A percentile compares a stretch with the other conserved stretches of the same genome.
Evolutionary conservation across 2,113 vertebrate genomes (phyloP).

Genomic region (Oreotrochilus melanogaster): DNA sequence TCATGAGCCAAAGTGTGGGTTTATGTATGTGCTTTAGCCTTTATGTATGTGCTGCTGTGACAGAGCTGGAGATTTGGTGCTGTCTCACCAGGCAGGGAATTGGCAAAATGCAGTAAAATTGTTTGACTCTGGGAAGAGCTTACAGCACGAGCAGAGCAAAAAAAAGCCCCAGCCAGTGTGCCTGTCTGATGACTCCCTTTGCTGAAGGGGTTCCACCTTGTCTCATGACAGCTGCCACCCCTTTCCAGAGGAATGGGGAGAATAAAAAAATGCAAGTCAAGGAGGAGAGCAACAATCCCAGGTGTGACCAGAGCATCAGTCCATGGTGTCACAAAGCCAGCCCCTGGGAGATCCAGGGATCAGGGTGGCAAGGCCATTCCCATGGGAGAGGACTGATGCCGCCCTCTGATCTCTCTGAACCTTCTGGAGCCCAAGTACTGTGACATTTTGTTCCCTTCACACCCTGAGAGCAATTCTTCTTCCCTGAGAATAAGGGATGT

Average conservation of each 20-base stretch:
- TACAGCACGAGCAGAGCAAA: not conserved
- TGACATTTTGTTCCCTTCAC: not conserved
- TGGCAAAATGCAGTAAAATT: not conserved
- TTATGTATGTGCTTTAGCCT: not conserved
- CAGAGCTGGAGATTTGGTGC: not conserved
- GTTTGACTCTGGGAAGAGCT: not conserved
- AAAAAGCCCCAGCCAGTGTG: not conserved
- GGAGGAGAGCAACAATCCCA: accelerated
- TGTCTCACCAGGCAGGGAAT: not conserved
- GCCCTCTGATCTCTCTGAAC: not conserved
- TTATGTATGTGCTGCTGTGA: not conserved
- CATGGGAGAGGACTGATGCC: not conserved
- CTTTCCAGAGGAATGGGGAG: not conserved
- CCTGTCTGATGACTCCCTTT: not conserved
- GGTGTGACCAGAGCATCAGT: not conserved
- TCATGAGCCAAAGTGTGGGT: not conserved
- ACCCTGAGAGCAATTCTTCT: accelerated
- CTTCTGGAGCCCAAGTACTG: not conserved
- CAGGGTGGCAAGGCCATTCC: not conserved
- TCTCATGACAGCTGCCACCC: not conserved
- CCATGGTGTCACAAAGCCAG: accelerated
- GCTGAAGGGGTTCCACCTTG: not conserved
- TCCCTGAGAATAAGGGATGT: not conserved
- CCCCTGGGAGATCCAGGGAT: not conserved
- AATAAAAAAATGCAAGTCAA: not conserved